Evolutionary conservation across 2,888 invertebrate species (phyloP).

Genomic region (Caenorhabditis sp.): DNA sequence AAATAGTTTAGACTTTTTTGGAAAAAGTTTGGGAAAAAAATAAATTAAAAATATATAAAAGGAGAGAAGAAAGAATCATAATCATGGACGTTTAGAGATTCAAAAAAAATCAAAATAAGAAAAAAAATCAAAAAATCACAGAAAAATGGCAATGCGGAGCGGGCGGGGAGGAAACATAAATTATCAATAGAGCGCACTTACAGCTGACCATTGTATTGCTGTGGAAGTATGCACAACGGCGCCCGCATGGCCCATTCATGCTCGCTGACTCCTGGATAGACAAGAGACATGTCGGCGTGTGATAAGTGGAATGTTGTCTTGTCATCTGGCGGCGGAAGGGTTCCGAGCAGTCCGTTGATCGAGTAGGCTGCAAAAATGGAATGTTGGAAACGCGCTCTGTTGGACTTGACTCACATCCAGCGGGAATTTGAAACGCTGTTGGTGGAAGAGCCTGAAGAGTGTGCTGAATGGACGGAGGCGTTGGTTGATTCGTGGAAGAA

Average conservation of each 20-base stretch:
- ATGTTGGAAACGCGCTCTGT: neutral
- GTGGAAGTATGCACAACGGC: slow-evolving; percentile 47
- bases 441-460: slow-evolving; percentile 1
- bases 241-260: slow-evolving; percentile 59
- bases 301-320: slow-evolving; percentile 24
- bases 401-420: slow-evolving; percentile 47
- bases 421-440: slow-evolving; percentile 33
- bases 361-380: slow-evolving; percentile 64
- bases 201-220: slow-evolving; percentile 51
- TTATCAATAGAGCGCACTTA: slow-evolving; percentile 17
- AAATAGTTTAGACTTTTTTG: slow-evolving; percentile 11
- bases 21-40: slow-evolving; percentile 1
- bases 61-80: no score
- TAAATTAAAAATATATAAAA: neutral
- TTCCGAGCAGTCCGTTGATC: slow-evolving; percentile 75
- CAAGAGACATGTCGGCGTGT: slow-evolving; percentile 51
- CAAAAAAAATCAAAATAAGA: neutral
- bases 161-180: neutral
- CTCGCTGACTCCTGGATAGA: slow-evolving; percentile 35
- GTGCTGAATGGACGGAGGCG: slow-evolving; percentile 12
- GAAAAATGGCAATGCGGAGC: slow-evolving; percentile 21
- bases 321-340: slow-evolving; percentile 29
- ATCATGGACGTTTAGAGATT: neutral
- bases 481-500: slow-evolving; percentile 12
- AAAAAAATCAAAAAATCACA: slow-evolving; percentile 17